phyloP scores from a whole-genome alignment of 2,888 invertebrate genomes.

The Ophion ventricosus region DNA sequence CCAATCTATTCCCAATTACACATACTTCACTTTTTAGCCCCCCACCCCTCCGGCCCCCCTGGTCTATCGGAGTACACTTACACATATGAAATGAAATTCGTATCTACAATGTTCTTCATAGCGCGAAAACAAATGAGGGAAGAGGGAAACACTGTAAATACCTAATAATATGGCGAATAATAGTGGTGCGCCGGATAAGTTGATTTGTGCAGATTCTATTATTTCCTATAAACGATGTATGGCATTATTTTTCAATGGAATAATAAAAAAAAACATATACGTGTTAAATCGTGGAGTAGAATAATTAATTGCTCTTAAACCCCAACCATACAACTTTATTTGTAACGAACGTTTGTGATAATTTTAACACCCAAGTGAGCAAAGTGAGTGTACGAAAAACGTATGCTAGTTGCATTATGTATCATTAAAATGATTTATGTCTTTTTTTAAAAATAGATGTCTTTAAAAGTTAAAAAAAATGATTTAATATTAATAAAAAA shows the following conservation, averaged over 20 bases:
- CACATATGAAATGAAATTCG: slow-evolving; percentile 10
- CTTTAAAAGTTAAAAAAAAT: too few relatives aligned
- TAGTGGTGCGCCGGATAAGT: slow-evolving; percentile 79
- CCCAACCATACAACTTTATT: not conserved
- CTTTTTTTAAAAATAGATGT: too few relatives aligned
- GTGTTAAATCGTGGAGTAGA: slow-evolving; percentile 74
- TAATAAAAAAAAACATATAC: slow-evolving; percentile 81
- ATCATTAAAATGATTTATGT: not conserved
- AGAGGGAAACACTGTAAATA: slow-evolving; percentile 75
- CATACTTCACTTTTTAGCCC: slow-evolving; percentile 53
- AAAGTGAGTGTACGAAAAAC: not conserved
- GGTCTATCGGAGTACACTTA: slow-evolving; percentile 37
- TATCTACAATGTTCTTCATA: slow-evolving; percentile 38
- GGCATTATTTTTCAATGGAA: slow-evolving; percentile 82
- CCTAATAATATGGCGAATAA: slow-evolving; percentile 75
- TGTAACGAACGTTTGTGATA: not conserved
- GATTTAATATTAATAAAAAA: too few relatives aligned
- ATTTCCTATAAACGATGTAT: slow-evolving; percentile 80
- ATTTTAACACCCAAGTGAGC: not conserved
- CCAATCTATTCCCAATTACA: slow-evolving; percentile 26
- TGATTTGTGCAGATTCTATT: slow-evolving; percentile 82
- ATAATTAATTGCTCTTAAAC: slow-evolving; percentile 17
- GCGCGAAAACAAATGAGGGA: slow-evolving; percentile 39
- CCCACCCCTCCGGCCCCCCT: slow-evolving; percentile 17
- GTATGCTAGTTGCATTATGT: not conserved